These are phyloP conservation scores for Stegostoma tigrinum DNA, from an alignment of 2,113 vertebrate species.

Conservation along the genomic window DNA sequence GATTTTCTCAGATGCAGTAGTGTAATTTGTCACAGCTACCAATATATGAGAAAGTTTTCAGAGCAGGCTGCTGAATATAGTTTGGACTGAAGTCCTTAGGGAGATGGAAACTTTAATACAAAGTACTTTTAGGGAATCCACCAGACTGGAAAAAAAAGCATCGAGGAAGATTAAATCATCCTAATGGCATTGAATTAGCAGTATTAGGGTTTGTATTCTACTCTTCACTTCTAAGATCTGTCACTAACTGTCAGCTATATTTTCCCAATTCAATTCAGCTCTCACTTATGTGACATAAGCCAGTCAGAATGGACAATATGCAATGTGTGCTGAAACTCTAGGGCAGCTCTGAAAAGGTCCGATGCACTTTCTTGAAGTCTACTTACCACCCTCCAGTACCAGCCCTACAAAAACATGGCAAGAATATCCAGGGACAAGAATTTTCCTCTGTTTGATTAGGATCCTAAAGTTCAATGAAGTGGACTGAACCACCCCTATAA, in stretches of 20 bases:
- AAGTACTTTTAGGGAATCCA: too few species aligned
- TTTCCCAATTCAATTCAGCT: not conserved
- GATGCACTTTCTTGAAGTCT: not conserved
- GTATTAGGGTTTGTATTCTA: too few species aligned
- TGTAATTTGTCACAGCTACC: too few species aligned
- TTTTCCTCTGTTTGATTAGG: not conserved
- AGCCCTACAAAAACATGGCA: not conserved
- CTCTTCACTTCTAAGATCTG: not conserved
- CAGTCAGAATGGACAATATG: not conserved
- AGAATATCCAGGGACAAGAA: not conserved
- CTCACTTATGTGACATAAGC: not conserved
- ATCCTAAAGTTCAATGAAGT: not conserved
- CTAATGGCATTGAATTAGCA: too few species aligned
- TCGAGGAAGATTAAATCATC: too few species aligned
- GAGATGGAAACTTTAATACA: too few species aligned
- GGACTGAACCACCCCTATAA: not conserved
- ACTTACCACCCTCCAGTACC: not conserved
- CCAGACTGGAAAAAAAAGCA: too few species aligned
- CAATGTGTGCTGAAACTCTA: not conserved
- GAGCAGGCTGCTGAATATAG: too few species aligned
- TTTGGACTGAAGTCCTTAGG: too few species aligned
- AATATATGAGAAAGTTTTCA: too few species aligned
- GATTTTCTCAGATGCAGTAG: too few species aligned
- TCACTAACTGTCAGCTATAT: not conserved
- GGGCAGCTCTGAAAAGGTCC: not conserved